A percentile compares a stretch with the other conserved stretches of the same genome.
Evolutionary conservation across 1,140 invertebrate species (phyloP).

Genomic region (Nautilus pompilius): DNA sequence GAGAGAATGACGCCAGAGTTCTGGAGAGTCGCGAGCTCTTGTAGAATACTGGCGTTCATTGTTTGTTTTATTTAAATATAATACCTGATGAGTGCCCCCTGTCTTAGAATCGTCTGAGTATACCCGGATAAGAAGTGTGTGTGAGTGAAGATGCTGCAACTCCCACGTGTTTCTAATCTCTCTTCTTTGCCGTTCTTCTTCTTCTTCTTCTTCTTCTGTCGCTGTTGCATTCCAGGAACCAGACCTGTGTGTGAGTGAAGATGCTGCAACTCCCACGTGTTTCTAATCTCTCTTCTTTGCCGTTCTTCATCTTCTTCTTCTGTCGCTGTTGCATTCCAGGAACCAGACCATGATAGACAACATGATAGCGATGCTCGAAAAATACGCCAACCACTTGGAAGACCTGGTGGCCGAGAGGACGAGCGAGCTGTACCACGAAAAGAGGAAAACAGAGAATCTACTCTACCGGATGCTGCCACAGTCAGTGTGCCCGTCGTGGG

Average conservation of each 20-base stretch:
- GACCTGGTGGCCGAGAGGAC: constrained; percentile 85
- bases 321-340: constrained; percentile 57
- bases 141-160: too few species aligned
- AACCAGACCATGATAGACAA: constrained; percentile 92
- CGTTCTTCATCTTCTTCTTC: neutral
- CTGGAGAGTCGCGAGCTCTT: too few species aligned
- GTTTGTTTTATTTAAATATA: too few species aligned
- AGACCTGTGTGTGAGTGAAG: too few species aligned
- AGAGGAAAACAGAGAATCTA: constrained; percentile 88
- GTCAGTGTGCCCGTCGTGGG: constrained; percentile 29
- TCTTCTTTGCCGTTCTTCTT: neutral
- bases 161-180: too few species aligned
- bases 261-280: too few species aligned
- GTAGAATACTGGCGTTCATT: too few species aligned
- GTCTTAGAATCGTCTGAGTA: too few species aligned
- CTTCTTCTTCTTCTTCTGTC: neutral
- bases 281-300: too few species aligned
- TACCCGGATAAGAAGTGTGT: too few species aligned
- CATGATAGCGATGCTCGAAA: constrained; percentile 93
- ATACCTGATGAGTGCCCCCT: too few species aligned
- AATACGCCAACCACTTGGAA: constrained; percentile 90
- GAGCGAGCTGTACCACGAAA: constrained; percentile 85
- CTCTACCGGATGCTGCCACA: constrained; percentile 79
- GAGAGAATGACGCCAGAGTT: too few species aligned
- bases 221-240: constrained; percentile 60